Evolutionary conservation across 2,888 invertebrate genomes (phyloP).

Genomic region (Crossocerus cetratus): DNA sequence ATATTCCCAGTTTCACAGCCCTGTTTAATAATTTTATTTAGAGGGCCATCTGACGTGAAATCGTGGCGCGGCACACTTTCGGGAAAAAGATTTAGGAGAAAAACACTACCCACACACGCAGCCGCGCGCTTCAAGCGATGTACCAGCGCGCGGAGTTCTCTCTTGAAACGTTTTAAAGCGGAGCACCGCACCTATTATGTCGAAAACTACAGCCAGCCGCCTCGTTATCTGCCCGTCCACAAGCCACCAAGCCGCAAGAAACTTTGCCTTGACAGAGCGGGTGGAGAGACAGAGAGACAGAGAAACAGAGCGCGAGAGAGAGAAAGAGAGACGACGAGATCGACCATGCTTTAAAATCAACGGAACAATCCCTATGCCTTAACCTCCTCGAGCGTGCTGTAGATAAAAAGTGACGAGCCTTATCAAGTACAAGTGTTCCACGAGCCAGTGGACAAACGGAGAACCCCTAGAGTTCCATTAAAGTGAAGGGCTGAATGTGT

Average conservation of each 20-base stretch:
- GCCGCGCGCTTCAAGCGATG: slow-evolving; percentile 32
- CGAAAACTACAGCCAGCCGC: slow-evolving; percentile 4
- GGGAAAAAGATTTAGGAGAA: not conserved
- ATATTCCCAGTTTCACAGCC: not conserved
- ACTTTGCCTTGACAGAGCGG: too few species aligned
- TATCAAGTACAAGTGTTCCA: not conserved
- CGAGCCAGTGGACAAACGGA: not conserved
- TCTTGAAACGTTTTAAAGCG: slow-evolving; percentile 22
- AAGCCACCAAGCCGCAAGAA: too few species aligned
- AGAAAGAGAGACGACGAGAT: too few species aligned
- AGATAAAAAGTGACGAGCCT: not conserved
- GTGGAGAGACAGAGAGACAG: too few species aligned
- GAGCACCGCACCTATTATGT: slow-evolving; percentile 12
- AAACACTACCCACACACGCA: slow-evolving; percentile 13
- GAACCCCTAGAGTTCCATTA: not conserved
- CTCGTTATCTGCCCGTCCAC: slow-evolving; percentile 15
- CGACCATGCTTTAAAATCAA: not conserved
- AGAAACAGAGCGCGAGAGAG: too few species aligned
- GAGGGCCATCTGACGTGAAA: not conserved
- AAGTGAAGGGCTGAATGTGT: not conserved
- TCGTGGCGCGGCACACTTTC: not conserved
- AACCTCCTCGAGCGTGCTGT: not conserved
- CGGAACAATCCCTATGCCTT: not conserved
- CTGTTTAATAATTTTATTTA: not conserved
- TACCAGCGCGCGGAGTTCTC: slow-evolving; percentile 27